Conservation (phyloP, 2,113 vertebrate genomes). For the Prionailurus bengalensis region DNA sequence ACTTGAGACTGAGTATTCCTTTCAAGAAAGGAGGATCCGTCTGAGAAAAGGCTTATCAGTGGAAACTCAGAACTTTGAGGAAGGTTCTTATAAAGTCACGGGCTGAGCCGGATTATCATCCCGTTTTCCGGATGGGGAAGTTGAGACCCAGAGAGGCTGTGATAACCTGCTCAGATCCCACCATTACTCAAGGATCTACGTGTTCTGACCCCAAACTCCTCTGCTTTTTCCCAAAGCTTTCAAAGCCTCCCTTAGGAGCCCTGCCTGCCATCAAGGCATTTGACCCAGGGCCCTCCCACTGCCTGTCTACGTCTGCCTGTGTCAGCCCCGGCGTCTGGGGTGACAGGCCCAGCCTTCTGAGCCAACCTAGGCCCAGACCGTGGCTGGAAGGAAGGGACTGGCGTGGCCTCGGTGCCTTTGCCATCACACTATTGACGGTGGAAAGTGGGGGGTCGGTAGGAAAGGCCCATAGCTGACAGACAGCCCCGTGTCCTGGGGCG, state of each 20-base stretch:
- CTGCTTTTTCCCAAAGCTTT: background rate
- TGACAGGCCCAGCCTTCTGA: too few relatives aligned
- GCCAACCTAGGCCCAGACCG: conserved; percentile 59
- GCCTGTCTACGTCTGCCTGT: fast-evolving
- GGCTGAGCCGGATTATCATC: background rate
- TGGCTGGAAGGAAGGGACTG: conserved; percentile 59
- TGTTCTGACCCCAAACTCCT: fast-evolving
- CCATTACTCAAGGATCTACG: background rate
- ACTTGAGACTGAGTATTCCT: background rate
- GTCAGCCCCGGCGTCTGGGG: background rate
- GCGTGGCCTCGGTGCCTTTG: conserved; percentile 70
- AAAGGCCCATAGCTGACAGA: conserved; percentile 65
- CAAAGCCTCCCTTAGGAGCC: fast-evolving
- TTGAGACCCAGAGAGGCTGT: background rate
- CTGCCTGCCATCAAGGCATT: fast-evolving
- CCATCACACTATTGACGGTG: conserved; percentile 60
- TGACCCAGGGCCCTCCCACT: background rate
- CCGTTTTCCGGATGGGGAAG: background rate
- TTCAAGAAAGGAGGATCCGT: background rate
- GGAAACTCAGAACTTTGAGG: fast-evolving
- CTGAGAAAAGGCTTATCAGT: fast-evolving
- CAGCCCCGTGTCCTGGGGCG: conserved; percentile 20
- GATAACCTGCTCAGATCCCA: background rate
- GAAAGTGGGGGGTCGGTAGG: conserved; percentile 70
- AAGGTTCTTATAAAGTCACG: background rate